A percentile compares a stretch with the other conserved stretches of the same genome.
phyloP scores from a whole-genome alignment of 2,888 invertebrate species.

The Dryobotodes eremita region DNA sequence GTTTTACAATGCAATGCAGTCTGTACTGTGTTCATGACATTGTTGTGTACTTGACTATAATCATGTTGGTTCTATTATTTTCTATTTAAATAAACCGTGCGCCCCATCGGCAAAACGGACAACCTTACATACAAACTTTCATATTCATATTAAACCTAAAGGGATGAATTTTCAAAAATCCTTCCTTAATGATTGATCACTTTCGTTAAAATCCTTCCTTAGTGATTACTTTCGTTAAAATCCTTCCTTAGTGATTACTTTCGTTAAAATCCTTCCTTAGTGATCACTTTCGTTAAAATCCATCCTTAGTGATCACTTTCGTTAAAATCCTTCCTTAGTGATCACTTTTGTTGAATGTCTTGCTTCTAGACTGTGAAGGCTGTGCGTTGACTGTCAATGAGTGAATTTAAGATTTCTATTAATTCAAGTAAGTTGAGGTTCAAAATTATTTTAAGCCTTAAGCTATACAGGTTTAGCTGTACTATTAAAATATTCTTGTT shows the following conservation, averaged over 20 bases:
- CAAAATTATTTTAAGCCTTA: neutral
- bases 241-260: no score
- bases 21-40: constrained; percentile 14
- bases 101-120: neutral
- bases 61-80: neutral
- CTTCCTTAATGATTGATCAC: neutral
- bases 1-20: constrained; percentile 31
- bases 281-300: no score
- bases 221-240: no score
- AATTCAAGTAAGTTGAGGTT: neutral
- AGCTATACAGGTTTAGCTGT: neutral
- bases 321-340: no score
- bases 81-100: neutral
- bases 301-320: no score
- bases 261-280: no score
- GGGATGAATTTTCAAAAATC: neutral
- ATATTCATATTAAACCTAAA: neutral
- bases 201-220: neutral
- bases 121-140: neutral
- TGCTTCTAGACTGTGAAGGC: no score
- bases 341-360: neutral
- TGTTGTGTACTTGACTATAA: constrained; percentile 7
- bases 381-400: neutral
- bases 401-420: neutral
- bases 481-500: neutral